phyloP scores from a whole-genome alignment of 1,140 invertebrate genomes.

The Drosophila kikkawai region DNA sequence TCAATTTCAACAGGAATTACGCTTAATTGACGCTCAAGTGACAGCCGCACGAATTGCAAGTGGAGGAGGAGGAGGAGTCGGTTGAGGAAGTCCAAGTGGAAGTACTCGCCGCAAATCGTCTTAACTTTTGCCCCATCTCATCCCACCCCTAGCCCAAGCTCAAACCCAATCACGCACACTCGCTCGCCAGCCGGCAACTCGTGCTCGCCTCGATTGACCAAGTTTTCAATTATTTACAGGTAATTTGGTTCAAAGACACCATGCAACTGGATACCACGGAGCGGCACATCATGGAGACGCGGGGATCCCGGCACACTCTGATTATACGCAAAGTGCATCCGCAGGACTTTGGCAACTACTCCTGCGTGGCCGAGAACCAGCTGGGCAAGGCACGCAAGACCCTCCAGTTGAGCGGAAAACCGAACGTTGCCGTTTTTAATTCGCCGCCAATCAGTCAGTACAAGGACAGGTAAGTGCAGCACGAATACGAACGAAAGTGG shows the following conservation, averaged over 20 bases:
- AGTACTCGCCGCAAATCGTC: conserved; percentile 70
- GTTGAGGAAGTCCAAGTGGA: conserved; percentile 34
- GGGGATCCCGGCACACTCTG: conserved; percentile 88
- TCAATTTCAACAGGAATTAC: conserved; percentile 63
- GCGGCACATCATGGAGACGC: conserved; percentile 88
- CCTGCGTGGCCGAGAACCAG: conserved; percentile 89
- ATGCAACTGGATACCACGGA: conserved; percentile 89
- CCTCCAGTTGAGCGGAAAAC: conserved; percentile 89
- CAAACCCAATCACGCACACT: conserved; percentile 50
- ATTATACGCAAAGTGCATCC: conserved; percentile 89
- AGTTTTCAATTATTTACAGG: conserved; percentile 86
- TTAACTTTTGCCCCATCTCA: conserved; percentile 58
- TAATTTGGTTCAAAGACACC: conserved; percentile 89
- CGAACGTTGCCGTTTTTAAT: conserved; percentile 88
- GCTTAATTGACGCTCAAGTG: conserved; percentile 59
- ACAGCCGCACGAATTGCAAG: conserved; percentile 46
- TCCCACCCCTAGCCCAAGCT: neutral
- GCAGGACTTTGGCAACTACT: conserved; percentile 90
- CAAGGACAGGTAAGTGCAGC: conserved; percentile 85
- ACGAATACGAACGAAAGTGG: neutral
- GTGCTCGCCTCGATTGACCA: conserved; percentile 70
- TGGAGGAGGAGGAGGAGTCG: conserved; percentile 17
- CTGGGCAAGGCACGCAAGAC: conserved; percentile 88
- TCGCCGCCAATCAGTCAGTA: conserved; percentile 87
- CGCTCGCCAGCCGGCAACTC: conserved; percentile 26